Evolutionary conservation across 1,140 invertebrate species (phyloP).

Genomic region (Chelonus insularis): DNA sequence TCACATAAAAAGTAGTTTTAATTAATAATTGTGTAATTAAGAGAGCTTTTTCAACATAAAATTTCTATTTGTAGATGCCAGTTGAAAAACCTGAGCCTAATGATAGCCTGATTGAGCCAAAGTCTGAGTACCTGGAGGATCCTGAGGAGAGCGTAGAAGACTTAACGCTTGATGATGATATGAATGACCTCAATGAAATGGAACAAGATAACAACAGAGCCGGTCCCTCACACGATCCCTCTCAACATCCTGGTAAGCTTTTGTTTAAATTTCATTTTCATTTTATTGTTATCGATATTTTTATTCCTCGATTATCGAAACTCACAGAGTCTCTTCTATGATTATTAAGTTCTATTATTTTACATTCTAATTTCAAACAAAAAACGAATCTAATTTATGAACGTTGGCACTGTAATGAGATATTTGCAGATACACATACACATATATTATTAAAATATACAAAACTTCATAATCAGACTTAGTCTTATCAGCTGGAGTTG

Average conservation of each 20-base stretch:
- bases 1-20: background rate
- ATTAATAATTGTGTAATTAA: constrained; percentile 4
- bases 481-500: background rate
- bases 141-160: constrained; percentile 80
- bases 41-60: constrained; percentile 11
- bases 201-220: constrained; percentile 63
- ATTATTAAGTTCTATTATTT: too few species aligned
- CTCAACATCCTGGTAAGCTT: constrained; percentile 59
- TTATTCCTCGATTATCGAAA: too few species aligned
- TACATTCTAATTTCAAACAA: too few species aligned
- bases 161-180: constrained; percentile 76
- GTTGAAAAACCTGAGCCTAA: constrained; percentile 58
- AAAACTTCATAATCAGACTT: background rate
- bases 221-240: constrained; percentile 58
- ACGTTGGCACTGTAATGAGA: constrained; percentile 8
- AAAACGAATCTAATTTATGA: too few species aligned
- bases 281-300: too few species aligned
- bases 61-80: constrained; percentile 44
- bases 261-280: too few species aligned
- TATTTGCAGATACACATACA: background rate
- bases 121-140: constrained; percentile 76
- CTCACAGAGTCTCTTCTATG: too few species aligned
- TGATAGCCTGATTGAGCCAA: constrained; percentile 69
- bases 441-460: background rate
- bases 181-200: constrained; percentile 68